Percentiles rank a stretch among this genome's conserved stretches.
phyloP scores from a whole-genome alignment of 2,888 invertebrate genomes.

The Dione vanillae region DNA sequence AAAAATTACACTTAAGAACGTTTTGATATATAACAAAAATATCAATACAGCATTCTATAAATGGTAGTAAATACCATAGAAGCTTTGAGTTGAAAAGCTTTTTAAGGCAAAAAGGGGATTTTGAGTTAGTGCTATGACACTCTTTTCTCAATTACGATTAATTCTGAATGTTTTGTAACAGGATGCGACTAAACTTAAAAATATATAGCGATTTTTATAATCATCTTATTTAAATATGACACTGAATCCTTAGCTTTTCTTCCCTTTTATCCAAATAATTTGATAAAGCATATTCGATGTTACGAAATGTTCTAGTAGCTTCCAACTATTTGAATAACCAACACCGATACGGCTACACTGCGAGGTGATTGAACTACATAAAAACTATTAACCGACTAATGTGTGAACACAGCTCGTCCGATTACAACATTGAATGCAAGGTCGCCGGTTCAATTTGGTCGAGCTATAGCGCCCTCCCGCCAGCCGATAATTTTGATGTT shows the following conservation, averaged over 20 bases:
- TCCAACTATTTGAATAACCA: constrained; percentile 19
- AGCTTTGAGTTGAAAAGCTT: no score
- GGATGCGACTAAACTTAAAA: no score
- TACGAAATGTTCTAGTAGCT: constrained; percentile 25
- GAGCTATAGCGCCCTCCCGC: constrained; percentile 16
- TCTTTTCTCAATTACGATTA: no score
- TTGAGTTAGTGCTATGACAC: no score
- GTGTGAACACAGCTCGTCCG: constrained; percentile 18
- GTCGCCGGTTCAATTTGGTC: constrained; percentile 13
- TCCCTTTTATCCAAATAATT: background rate
- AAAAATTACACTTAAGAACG: no score
- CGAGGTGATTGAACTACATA: constrained; percentile 39
- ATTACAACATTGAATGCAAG: constrained; percentile 18
- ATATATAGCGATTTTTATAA: no score
- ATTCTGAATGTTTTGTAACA: no score
- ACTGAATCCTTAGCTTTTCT: background rate
- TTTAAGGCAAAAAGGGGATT: no score
- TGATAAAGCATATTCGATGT: background rate
- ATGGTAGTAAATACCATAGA: no score
- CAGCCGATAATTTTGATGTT: constrained; percentile 26
- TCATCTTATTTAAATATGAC: background rate
- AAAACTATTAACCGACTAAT: constrained; percentile 34
- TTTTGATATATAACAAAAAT: no score
- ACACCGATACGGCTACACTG: background rate
- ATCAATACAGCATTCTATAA: no score